Conservation (phyloP, 2,888 invertebrate genomes). For the Phyllotreta striolata region DNA sequence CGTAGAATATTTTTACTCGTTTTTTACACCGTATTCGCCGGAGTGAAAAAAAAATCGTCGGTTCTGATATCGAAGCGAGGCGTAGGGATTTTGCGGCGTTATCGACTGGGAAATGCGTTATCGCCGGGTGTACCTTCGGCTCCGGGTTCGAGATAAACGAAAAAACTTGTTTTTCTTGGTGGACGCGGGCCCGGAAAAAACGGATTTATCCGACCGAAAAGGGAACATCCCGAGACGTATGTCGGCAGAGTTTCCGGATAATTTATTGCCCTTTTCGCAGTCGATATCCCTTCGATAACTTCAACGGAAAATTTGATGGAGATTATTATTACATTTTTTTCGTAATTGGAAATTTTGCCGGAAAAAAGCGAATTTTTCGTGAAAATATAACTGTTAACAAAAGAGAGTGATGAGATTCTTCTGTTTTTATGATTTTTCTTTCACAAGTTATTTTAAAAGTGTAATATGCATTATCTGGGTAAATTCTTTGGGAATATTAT, state of each 20-base stretch:
- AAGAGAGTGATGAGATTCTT: no score
- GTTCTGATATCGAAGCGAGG: not conserved
- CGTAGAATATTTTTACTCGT: not conserved
- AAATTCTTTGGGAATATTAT: no score
- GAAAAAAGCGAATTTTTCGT: no score
- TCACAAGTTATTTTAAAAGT: no score
- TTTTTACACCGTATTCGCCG: not conserved
- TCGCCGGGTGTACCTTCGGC: constrained; percentile 9
- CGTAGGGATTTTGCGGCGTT: constrained; percentile 2
- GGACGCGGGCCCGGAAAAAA: constrained; percentile 6
- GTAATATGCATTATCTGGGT: no score
- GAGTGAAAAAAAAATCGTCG: constrained; percentile 9
- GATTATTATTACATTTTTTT: no score
- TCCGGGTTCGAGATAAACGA: constrained; percentile 20
- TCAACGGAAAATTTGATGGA: not conserved
- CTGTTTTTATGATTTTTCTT: no score
- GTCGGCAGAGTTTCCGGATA: constrained; percentile 6
- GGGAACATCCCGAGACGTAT: constrained; percentile 13
- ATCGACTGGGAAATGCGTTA: constrained; percentile 17
- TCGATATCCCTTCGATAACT: not conserved
- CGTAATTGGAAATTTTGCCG: no score
- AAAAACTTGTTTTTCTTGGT: constrained; percentile 17
- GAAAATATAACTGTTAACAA: no score
- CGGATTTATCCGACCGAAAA: constrained; percentile 10
- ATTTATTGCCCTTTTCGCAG: constrained; percentile 12